A percentile compares a stretch with the other conserved stretches of the same genome.
These are phyloP conservation scores for Rhynchophorus ferrugineus DNA, from an alignment of 1,140 invertebrate genomes.

Conservation along the genomic window DNA sequence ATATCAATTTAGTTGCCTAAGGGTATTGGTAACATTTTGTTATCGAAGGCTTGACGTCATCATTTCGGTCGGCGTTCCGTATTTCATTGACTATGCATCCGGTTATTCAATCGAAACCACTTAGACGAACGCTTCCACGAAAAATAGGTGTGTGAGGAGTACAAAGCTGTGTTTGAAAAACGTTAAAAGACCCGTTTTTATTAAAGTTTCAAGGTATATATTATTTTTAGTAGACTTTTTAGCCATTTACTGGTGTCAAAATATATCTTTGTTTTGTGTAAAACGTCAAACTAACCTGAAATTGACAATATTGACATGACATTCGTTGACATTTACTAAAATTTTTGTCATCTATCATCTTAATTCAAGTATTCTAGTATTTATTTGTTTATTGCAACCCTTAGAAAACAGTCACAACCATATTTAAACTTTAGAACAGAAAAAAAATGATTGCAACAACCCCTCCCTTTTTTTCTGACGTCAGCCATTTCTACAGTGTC, in stretches of 20 bases:
- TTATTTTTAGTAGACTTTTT: constrained; percentile 7
- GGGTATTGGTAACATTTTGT: too few species aligned
- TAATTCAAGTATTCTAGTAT: constrained; percentile 13
- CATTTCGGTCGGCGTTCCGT: too few species aligned
- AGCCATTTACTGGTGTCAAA: constrained; percentile 2
- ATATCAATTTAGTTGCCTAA: too few species aligned
- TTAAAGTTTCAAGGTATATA: constrained; percentile 5
- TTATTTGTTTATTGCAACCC: constrained; percentile 1
- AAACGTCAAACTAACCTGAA: constrained; percentile 24
- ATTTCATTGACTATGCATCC: too few species aligned
- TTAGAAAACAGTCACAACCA: background rate
- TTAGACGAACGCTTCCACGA: constrained; percentile 9
- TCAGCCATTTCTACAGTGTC: constrained; percentile 22
- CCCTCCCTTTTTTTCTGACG: constrained; percentile 9
- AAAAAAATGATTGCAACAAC: constrained; percentile 6
- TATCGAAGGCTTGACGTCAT: too few species aligned
- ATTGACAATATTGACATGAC: constrained; percentile 26
- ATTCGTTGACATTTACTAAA: constrained; percentile 24
- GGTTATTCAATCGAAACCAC: constrained; percentile 3
- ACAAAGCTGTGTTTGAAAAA: constrained; percentile 6
- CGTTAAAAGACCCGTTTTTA: constrained; percentile 1
- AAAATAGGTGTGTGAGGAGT: constrained; percentile 13
- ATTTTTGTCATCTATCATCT: constrained; percentile 21
- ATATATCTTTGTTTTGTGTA: constrained; percentile 2
- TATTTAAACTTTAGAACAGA: background rate